Evolutionary conservation across 2,113 vertebrate genomes (phyloP), one percentile per base, ranked within the genome.

Genomic region (Hippocampus zosterae): DNA sequence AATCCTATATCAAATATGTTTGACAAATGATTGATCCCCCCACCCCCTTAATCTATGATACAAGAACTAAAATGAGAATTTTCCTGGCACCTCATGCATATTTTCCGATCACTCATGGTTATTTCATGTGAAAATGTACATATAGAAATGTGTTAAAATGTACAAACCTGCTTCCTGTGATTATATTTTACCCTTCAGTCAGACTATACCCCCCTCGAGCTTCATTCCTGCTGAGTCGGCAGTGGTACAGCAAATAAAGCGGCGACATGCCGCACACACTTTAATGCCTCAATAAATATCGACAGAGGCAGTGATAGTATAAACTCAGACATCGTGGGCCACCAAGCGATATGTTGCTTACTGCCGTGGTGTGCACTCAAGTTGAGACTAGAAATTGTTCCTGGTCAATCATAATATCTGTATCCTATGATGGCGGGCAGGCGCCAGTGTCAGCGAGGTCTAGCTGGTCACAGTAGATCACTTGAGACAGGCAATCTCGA

Each of bases 201-300:
- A 62, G 66, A 82, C 65, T 70, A 46, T 52, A 16, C 50, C 77
- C 21, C 48, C 67, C 63, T 70, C 40, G 63, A 64, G 66, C 29
- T 37, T 33, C 59, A 29, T 60, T 82, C 77, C 83, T 83, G 79
- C 84, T 86, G 77, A 85, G 80, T 69, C 65, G 57, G 78, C 81
- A 77, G 41, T 76, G 81, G 77, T 78, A 74, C 72, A 72, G 76
- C 67, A 84, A 76, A 86, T 79, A 84, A 84, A 86, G 71, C 71
- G 68, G 83, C 59, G 59, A 84, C 78, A 79, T 75, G 75, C 73
- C 62, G 75, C 63, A 74, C 48, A 64, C 66, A 81, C 76, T 87
- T 89, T 86, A 90, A 88, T 70, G 88, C 81, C 75, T 85, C 81
- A 69, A 87, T 89, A 87, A 89, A 90, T 90, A 91, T 89, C 76